These are phyloP conservation scores for Cichladusa arquata DNA, from an alignment of 2,113 vertebrate genomes.

Conservation along the genomic window DNA sequence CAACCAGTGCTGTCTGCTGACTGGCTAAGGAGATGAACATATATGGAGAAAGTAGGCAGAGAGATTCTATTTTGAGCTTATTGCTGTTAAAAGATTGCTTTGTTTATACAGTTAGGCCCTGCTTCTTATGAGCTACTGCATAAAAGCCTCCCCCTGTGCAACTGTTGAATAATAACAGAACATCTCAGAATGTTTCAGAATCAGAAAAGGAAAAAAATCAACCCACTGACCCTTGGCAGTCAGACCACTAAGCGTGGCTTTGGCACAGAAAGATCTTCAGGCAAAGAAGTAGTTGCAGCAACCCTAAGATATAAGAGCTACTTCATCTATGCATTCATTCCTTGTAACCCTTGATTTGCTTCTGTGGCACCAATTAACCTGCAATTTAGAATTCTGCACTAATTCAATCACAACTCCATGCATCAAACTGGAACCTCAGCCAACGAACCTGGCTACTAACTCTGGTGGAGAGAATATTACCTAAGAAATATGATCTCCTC, in stretches of 20 bases:
- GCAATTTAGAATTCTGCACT: not conserved
- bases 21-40: not conserved
- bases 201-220: not conserved
- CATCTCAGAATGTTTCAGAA: not conserved
- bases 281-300: not conserved
- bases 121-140: not conserved
- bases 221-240: not conserved
- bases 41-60: not conserved
- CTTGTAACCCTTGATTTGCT: accelerated
- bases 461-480: not conserved
- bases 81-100: not conserved
- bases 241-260: accelerated
- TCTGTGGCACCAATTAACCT: not conserved
- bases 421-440: not conserved
- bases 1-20: not conserved
- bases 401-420: not conserved
- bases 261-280: accelerated
- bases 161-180: not conserved
- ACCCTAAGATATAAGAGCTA: not conserved
- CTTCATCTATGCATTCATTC: not conserved
- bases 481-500: not conserved
- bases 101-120: not conserved
- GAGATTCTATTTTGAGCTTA: not conserved
- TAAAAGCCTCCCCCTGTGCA: not conserved
- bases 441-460: not conserved